Evolutionary conservation across 2,113 vertebrate species (phyloP).

Genomic region (Rafetus swinhoei): DNA sequence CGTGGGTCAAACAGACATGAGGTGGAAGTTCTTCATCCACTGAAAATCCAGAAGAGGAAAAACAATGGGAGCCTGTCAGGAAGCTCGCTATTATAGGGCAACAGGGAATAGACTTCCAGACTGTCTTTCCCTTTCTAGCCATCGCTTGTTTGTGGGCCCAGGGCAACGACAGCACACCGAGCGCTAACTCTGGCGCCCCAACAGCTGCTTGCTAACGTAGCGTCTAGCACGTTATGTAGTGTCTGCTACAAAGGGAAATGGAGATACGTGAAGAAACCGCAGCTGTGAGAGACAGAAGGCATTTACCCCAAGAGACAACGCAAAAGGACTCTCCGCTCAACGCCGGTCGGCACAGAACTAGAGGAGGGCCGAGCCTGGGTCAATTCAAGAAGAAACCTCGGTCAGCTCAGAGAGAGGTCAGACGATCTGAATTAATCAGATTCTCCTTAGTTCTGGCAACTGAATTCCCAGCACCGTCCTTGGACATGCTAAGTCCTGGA

Average conservation of each 20-base stretch:
- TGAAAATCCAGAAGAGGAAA: background rate
- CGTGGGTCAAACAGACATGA: background rate
- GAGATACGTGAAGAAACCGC: background rate
- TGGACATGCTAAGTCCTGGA: background rate
- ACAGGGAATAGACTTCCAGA: background rate
- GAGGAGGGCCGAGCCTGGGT: background rate
- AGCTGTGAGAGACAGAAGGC: background rate
- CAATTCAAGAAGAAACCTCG: background rate
- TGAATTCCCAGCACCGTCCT: too few relatives aligned
- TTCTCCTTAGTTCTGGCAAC: background rate
- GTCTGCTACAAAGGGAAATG: background rate
- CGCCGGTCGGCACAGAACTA: background rate
- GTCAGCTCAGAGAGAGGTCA: background rate
- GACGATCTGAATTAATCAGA: background rate
- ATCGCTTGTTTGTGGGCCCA: too few relatives aligned
- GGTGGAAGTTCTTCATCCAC: background rate
- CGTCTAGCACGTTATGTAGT: background rate
- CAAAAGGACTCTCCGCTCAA: background rate
- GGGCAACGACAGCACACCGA: background rate
- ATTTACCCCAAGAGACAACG: background rate
- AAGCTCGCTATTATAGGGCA: too few relatives aligned
- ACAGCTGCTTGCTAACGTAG: background rate
- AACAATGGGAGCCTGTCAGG: background rate
- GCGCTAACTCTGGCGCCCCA: background rate
- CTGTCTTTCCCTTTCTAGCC: background rate